Evolutionary conservation across 2,797 vertebrate genomes (phyloP).

Genomic region (Lerista edwardsae): DNA sequence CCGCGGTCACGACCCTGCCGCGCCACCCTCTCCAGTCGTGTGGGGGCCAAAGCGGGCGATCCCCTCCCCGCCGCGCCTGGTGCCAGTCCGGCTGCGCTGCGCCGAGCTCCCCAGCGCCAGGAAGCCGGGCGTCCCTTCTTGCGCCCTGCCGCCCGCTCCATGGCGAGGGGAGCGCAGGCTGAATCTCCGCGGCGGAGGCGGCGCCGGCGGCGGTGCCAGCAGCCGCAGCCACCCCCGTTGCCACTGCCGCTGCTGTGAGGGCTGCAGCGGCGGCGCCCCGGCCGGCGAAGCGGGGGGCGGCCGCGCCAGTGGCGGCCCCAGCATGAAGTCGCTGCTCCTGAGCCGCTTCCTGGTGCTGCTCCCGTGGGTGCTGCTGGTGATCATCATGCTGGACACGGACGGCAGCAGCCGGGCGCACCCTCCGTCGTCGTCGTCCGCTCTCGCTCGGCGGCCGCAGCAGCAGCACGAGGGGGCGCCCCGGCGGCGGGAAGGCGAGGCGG

Average conservation of each 20-base stretch:
- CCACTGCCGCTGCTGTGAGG: slow-evolving; percentile 31
- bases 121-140: background rate
- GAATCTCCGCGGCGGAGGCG: slow-evolving; percentile 2
- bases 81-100: slow-evolving; percentile 29
- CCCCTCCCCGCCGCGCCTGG: slow-evolving; percentile 6
- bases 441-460: slow-evolving; percentile 33
- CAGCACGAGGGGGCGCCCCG: slow-evolving; percentile 35
- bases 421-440: slow-evolving; percentile 12
- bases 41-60: background rate
- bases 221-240: background rate
- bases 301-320: slow-evolving; percentile 54
- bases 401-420: slow-evolving; percentile 67
- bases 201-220: background rate
- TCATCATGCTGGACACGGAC: slow-evolving; percentile 93
- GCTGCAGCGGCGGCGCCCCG: background rate
- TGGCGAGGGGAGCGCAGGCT: slow-evolving; percentile 34
- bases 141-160: slow-evolving; percentile 28
- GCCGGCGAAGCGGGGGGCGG: slow-evolving; percentile 9
- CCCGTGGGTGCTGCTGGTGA: slow-evolving; percentile 93
- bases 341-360: slow-evolving; percentile 92
- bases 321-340: slow-evolving; percentile 89
- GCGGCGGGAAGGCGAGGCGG: slow-evolving; percentile 7
- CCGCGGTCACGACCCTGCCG: background rate
- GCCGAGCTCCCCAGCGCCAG: slow-evolving; percentile 29
- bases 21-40: background rate